Base-by-base conservation (phyloP, 2,888 invertebrate genomes). In the Dicranocentrus wangi region DNA sequence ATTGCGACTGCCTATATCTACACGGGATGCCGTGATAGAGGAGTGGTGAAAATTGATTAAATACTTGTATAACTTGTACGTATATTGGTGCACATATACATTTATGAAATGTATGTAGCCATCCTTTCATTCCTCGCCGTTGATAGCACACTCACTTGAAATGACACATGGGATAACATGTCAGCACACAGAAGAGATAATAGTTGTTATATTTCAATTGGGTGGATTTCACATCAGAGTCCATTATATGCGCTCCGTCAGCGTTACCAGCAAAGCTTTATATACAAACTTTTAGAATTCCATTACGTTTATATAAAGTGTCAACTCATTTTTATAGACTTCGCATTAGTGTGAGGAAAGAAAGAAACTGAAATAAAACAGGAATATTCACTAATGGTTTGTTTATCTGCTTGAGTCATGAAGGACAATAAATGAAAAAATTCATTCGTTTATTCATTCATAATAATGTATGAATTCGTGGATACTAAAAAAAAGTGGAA, bases 241-340 rank as follows among this genome's bases (percentile, higher is more conserved):
- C 8, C 7, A 58, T 58, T 58, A n/a, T n/a, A n/a, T n/a, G n/a
- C n/a, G n/a, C n/a, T n/a, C n/a, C n/a, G n/a, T n/a, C n/a, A n/a
- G n/a, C n/a, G n/a, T n/a, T 21, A 23, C 10, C 8, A 5, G 10
- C 23, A 58, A n/a, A n/a, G n/a, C n/a, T n/a, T n/a, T n/a, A n/a
- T n/a, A n/a, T n/a, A 15, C 27, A 27, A 60, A 28, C 25, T 63
- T 63, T n/a, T 39, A 17, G 15, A 13, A 42, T 63, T 42, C 55
- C 65, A 53, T 69, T 17, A 8, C 27, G 51, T 53, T 28, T 21
- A 69, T 53, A 47, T 42, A 55, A 76, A 76, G 65, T 76, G 76
- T 60, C 66, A 75, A 75, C 51, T 63, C 53, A 42, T 63, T 75
- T 73, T 76, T 68, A 76, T 76, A 68, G 76, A 76, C 68, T 68